These are phyloP conservation scores for Labeo rohita DNA, from an alignment of 2,113 vertebrate species.

Conservation along the genomic window DNA sequence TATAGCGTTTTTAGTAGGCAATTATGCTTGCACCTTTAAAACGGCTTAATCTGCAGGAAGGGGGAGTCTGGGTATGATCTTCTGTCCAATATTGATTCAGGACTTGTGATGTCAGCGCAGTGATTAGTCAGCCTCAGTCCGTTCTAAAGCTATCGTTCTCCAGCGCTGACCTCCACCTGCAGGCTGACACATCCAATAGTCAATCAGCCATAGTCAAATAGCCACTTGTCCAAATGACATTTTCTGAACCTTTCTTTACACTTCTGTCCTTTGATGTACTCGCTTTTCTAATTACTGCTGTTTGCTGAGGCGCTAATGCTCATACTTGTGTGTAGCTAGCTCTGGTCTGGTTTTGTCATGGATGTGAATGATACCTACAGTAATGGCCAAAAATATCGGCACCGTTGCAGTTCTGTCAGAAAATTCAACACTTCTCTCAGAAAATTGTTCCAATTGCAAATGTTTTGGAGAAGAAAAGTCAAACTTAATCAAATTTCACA, in stretches of 20 bases:
- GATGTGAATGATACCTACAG: neutral
- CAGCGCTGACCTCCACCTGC: conserved; percentile 17
- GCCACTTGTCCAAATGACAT: conserved; percentile 3
- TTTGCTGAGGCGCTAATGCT: neutral
- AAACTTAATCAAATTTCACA: too few species aligned
- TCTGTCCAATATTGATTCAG: conserved; percentile 42
- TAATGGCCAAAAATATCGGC: too few species aligned
- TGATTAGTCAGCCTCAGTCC: conserved; percentile 46
- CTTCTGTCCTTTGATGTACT: conserved; percentile 19
- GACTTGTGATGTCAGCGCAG: conserved; percentile 17
- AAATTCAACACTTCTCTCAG: too few species aligned
- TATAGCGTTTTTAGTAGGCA: conserved; percentile 29
- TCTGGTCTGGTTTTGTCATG: too few species aligned
- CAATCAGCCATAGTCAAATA: too few species aligned
- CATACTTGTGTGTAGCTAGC: neutral
- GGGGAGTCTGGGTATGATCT: conserved; percentile 35
- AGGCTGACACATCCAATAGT: conserved; percentile 36
- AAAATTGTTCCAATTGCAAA: too few species aligned
- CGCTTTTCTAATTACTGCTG: neutral
- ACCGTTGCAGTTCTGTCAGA: too few species aligned
- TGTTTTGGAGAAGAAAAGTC: too few species aligned
- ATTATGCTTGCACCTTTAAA: conserved; percentile 21
- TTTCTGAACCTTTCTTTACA: conserved; percentile 1
- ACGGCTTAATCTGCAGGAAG: conserved; percentile 48
- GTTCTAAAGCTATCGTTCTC: conserved; percentile 36